A percentile compares a stretch with the other conserved stretches of the same genome.
These are phyloP conservation scores for Montifringilla adamsi DNA, from an alignment of 2,113 vertebrate genomes.

Conservation along the genomic window DNA sequence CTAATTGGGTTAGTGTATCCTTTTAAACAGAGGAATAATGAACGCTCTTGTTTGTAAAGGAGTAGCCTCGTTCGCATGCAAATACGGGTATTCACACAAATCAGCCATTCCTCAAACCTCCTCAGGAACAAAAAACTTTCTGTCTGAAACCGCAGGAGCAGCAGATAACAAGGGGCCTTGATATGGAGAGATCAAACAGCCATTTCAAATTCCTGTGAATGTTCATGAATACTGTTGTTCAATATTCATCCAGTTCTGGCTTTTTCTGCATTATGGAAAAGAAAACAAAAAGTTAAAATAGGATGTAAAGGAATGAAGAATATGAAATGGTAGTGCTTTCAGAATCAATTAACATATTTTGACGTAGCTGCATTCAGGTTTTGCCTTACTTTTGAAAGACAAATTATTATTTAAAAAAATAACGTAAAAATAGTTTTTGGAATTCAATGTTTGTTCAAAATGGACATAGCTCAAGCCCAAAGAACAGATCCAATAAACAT, in stretches of 20 bases:
- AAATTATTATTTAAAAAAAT: not conserved
- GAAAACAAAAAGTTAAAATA: conserved; percentile 15
- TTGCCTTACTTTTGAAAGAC: not conserved
- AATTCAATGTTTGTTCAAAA: not conserved
- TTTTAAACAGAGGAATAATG: conserved; percentile 60
- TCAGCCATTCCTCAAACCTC: conserved; percentile 55
- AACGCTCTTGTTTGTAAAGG: conserved; percentile 52
- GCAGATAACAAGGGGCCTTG: conserved; percentile 59
- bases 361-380: not conserved
- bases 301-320: not conserved
- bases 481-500: not conserved
- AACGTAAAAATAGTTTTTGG: not conserved
- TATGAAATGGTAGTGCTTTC: not conserved
- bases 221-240: conserved; percentile 47
- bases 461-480: not conserved
- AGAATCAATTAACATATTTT: not conserved
- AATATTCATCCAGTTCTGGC: conserved; percentile 8
- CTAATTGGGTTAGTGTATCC: conserved; percentile 60
- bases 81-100: conserved; percentile 64
- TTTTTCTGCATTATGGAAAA: not conserved
- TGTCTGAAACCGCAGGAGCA: conserved; percentile 47
- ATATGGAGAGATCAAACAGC: conserved; percentile 54
- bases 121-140: conserved; percentile 62
- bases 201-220: conserved; percentile 47
- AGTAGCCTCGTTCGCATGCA: conserved; percentile 61